phyloP scores from a whole-genome alignment of 1,140 invertebrate genomes.

The Brachystomella parvula region DNA sequence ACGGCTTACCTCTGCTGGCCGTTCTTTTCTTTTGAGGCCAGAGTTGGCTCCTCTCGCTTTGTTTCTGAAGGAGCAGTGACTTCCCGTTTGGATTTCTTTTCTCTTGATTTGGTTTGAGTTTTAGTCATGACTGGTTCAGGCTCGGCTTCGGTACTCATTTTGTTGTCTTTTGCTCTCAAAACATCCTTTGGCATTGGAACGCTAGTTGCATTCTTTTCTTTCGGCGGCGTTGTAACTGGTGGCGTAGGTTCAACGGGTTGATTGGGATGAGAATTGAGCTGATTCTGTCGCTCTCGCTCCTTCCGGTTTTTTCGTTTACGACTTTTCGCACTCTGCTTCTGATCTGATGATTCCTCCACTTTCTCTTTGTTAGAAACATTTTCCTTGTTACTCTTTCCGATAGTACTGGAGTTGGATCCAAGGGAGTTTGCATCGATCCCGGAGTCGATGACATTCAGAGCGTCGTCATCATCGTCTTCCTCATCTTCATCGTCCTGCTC shows the following conservation, averaged over 20 bases:
- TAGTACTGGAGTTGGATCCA: constrained; percentile 51
- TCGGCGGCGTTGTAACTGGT: neutral
- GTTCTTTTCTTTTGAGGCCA: too few species aligned
- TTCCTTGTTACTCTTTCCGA: constrained; percentile 33
- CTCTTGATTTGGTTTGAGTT: neutral
- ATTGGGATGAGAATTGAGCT: neutral
- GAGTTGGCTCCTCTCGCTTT: neutral
- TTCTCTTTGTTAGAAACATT: constrained; percentile 36
- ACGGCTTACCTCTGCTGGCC: too few species aligned
- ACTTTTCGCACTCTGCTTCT: constrained; percentile 17
- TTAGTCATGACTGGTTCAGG: neutral
- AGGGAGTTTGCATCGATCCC: constrained; percentile 76
- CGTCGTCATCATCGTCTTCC: constrained; percentile 41
- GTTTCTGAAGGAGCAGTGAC: constrained; percentile 5
- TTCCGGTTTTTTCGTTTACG: constrained; percentile 29
- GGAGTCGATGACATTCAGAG: constrained; percentile 52
- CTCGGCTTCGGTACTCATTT: neutral
- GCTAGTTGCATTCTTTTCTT: neutral
- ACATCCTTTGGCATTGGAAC: neutral
- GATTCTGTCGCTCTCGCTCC: constrained; percentile 15
- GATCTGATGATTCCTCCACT: neutral
- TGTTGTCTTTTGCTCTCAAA: constrained; percentile 14
- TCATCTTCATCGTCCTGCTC: constrained; percentile 45
- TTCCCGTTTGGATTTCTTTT: constrained; percentile 15
- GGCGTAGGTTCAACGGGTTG: neutral